Evolutionary conservation across 2,888 invertebrate genomes (phyloP), one percentile per base, ranked within the genome.

Genomic region (Pachydiplax longipennis): DNA sequence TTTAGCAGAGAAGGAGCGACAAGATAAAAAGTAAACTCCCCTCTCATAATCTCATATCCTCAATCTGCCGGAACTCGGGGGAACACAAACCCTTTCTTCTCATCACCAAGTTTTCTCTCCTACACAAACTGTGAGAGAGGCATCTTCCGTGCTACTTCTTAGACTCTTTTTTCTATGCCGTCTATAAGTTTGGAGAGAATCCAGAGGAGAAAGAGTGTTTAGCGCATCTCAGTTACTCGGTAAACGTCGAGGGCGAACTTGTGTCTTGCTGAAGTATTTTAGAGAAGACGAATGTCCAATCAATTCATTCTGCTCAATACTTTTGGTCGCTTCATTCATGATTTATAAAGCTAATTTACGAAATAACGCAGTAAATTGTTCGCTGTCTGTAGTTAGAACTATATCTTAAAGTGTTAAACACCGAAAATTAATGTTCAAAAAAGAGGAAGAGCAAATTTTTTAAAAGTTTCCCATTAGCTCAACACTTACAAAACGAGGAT

Each of bases 11-110:
- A 35, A 83, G 58, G 83, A 83, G 53, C 53, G 53, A 31, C 37
- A 35, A 87, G 31, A 31, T 31, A 87, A 61, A 87, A 87, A 31
- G 35, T 35, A 61, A 37, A 87, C 61, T 37, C 83, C 58, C 35
- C 53, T 83, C 87, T 53, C 58, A 61, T 61, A 61, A 87, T 87
- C 87, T 87, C 61, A 53, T 37, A 13, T 35, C 58, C 87, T 87
- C 87, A 87, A 87, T 87, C 87, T 87, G 87, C 87, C 87, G 37
- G 31, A 53, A 61, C 87, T 87, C 87, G 13, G 31, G 48, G 61
- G 58, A 58, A 37, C 61, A 61, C 87, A 87, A 61, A 53, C 87
- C 87, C 31, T 87, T 61, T 58, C 87, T 87, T 87, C 87, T 58
- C 53, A 53, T 83, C 83, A 35, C 87, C 87, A 61, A 87, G 61